Base-by-base conservation (phyloP, 2,797 vertebrate genomes). In the Eulemur mongoz region DNA sequence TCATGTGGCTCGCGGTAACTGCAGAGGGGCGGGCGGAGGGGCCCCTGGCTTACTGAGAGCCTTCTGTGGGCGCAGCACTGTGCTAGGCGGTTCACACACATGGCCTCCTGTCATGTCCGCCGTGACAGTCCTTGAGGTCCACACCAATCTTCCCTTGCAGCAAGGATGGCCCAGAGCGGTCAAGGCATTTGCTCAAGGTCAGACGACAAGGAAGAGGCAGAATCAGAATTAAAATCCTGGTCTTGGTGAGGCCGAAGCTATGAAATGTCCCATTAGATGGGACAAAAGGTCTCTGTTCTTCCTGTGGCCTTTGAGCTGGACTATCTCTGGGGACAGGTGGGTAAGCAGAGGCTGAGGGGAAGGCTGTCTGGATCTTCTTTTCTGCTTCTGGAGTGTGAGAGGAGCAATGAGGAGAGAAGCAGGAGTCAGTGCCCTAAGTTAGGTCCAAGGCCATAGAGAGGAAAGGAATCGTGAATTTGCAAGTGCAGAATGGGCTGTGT, bases 151-250 rank as follows among this genome's bases (percentile, higher is more conserved):
- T 92, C 14, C 23, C 82, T 89, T 1, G 14, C 23, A 67, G 59
- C 89, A 0, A 80, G 61, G 25, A 10, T 79, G 81, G 38, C 15
- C 70, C 79, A 45, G 76, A 88, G 43, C 48, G 3, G 1, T 67
- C 79, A 61, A 50, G 76, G 83, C 2, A 82, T 57, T 88, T 65
- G 72, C 18, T 23, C n/a, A 61, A 91, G 70, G 40, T 83, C 79
- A 91, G 63, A 81, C 5, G 63, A 81, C 5, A 61, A 84, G 27
- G 48, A 79, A 81, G 45, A 88, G 22, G 35, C 9, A 40, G 32
- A 87, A 25, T 54, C 11, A 61, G 43, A 95, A 93, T 94, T 61
- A 76, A 96, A 93, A 90, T 40, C 40, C 32, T 67, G 7, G 32
- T 92, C 57, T 93, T 22, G 4, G 4, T 81, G 63, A 92, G 67